phyloP scores from a whole-genome alignment of 2,797 vertebrate genomes.

The Carduelis carduelis region DNA sequence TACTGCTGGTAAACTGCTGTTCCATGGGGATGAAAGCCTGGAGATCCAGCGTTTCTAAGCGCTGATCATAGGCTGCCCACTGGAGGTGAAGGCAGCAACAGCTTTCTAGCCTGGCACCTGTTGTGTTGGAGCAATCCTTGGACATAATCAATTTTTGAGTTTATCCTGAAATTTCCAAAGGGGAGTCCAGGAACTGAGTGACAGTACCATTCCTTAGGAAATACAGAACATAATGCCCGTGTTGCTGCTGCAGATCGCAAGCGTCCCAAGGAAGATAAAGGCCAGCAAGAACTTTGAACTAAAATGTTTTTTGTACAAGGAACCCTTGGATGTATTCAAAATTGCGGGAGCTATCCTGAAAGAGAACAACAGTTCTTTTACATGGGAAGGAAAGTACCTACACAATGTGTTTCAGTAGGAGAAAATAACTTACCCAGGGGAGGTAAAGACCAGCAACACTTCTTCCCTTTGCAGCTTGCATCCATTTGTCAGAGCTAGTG shows the following conservation, averaged over 20 bases:
- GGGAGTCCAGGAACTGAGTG: not conserved
- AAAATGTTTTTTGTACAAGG: not conserved
- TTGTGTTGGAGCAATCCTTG: not conserved
- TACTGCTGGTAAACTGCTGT: not conserved
- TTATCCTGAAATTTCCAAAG: not conserved
- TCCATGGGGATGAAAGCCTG: not conserved
- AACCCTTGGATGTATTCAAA: not conserved
- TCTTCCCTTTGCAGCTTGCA: not conserved
- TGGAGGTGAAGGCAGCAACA: not conserved
- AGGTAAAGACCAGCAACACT: not conserved
- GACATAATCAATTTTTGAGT: not conserved
- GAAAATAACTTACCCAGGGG: not conserved
- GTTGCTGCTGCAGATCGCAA: not conserved
- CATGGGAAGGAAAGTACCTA: not conserved
- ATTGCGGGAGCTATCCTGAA: not conserved
- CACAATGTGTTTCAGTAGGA: fast-evolving
- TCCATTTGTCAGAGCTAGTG: not conserved
- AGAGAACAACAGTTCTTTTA: not conserved
- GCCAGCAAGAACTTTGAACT: not conserved
- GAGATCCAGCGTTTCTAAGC: not conserved
- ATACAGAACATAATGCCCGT: not conserved
- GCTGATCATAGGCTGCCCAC: not conserved
- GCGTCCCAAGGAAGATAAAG: not conserved
- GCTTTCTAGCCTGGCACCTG: not conserved
- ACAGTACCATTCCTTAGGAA: not conserved